These are phyloP conservation scores for Syngnathoides biaculeatus DNA, from an alignment of 2,113 vertebrate species.

Conservation along the genomic window DNA sequence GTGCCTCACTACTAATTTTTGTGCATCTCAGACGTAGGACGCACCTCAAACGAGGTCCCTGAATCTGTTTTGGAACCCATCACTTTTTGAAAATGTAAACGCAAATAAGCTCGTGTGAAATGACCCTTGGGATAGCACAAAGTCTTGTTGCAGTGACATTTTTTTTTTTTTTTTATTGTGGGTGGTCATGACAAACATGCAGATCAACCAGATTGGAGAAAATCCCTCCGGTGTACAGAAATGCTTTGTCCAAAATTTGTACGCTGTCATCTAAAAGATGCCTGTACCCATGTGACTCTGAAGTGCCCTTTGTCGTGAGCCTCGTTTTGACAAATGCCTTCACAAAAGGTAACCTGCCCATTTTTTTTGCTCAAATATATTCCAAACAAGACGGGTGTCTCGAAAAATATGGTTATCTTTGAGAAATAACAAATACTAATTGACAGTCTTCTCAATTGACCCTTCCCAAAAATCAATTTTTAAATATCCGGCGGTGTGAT, in stretches of 20 bases:
- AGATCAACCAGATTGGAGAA: background rate
- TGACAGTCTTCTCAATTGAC: slow-evolving; percentile 10
- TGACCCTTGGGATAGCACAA: background rate
- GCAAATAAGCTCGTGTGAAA: background rate
- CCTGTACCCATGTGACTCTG: background rate
- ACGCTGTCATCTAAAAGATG: background rate
- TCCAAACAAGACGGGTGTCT: background rate
- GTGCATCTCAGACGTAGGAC: too few relatives aligned
- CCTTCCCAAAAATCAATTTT: slow-evolving; percentile 16
- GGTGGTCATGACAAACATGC: background rate
- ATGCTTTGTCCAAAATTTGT: background rate
- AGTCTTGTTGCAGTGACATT: background rate
- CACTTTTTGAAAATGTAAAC: background rate
- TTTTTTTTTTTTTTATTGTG: background rate
- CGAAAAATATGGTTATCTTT: background rate
- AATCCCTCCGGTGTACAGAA: background rate
- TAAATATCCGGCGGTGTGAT: slow-evolving; percentile 9
- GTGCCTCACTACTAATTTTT: too few relatives aligned
- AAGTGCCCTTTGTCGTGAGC: background rate
- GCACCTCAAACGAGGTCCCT: too few relatives aligned
- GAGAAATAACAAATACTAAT: slow-evolving; percentile 1
- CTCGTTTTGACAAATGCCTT: background rate
- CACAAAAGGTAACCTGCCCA: background rate
- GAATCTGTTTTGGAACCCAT: background rate
- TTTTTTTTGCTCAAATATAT: background rate